Percentiles rank a stretch among this genome's conserved stretches.
Conservation (phyloP, 1,140 invertebrate genomes). For the Orussus abietinus region DNA sequence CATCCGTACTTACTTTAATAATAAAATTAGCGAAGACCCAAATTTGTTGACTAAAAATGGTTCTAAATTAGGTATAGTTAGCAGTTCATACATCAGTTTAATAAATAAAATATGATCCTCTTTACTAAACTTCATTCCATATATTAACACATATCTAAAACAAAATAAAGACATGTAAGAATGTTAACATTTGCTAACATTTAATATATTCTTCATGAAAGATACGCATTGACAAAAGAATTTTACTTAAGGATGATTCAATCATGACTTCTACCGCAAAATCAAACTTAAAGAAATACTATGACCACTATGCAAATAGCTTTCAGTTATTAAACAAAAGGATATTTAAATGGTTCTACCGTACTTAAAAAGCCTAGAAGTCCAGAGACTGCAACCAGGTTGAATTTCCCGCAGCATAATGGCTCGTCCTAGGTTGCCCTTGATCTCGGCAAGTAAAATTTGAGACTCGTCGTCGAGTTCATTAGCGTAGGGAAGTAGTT, state of each 20-base stretch:
- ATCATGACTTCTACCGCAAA: no score
- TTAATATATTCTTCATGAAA: constrained; percentile 2
- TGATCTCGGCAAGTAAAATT: constrained; percentile 60
- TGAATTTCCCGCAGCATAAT: constrained; percentile 66
- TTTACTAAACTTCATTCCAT: constrained; percentile 84
- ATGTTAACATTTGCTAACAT: constrained; percentile 6
- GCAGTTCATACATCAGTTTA: constrained; percentile 75
- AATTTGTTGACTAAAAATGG: constrained; percentile 68
- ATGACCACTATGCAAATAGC: no score
- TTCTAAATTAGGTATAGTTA: constrained; percentile 75
- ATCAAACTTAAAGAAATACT: no score
- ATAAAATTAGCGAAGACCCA: constrained; percentile 52
- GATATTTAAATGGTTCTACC: no score
- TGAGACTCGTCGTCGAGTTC: constrained; percentile 64
- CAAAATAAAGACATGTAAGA: constrained; percentile 20
- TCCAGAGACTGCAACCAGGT: constrained; percentile 64
- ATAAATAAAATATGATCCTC: constrained; percentile 86
- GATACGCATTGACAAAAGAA: constrained; percentile 1
- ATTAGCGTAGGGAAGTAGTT: constrained; percentile 64
- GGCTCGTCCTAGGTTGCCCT: constrained; percentile 64
- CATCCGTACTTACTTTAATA: constrained; percentile 56
- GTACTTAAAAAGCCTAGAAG: constrained; percentile 62
- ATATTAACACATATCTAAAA: constrained; percentile 75
- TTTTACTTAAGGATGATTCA: no score
- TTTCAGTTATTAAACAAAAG: no score